Percentiles rank a stretch among this genome's conserved stretches.
These are phyloP conservation scores for Venustaconcha ellipsiformis DNA, from an alignment of 1,140 invertebrate genomes.

Conservation along the genomic window DNA sequence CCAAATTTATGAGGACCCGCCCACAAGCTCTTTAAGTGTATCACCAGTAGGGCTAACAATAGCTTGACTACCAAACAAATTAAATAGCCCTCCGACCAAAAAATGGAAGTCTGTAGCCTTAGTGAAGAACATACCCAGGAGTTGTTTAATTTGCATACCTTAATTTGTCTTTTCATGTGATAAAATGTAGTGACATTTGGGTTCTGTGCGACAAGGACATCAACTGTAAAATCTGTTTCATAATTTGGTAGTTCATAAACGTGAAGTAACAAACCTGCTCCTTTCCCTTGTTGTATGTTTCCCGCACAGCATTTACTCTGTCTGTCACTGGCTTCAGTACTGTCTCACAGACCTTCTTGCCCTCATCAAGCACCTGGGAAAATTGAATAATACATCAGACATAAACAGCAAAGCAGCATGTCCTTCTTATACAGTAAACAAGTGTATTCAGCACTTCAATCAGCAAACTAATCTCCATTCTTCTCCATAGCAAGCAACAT, in stretches of 20 bases:
- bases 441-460: neutral
- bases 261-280: too few relatives aligned
- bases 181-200: too few relatives aligned
- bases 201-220: too few relatives aligned
- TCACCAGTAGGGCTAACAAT: neutral
- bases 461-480: neutral
- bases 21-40: too few relatives aligned
- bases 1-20: too few relatives aligned
- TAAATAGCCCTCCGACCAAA: neutral
- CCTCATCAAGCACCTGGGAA: constrained; percentile 36
- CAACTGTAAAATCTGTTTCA: too few relatives aligned
- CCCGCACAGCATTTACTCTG: constrained; percentile 39
- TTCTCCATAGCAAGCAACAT: neutral
- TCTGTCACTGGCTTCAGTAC: constrained; percentile 46
- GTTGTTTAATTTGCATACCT: too few relatives aligned
- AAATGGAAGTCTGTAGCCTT: too few relatives aligned
- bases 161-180: too few relatives aligned
- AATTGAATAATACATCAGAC: constrained; percentile 1
- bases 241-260: too few relatives aligned
- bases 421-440: neutral
- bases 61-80: neutral
- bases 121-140: too few relatives aligned
- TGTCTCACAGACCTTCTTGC: constrained; percentile 38
- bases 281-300: constrained; percentile 27
- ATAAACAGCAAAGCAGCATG: neutral